phyloP scores from a whole-genome alignment of 2,888 invertebrate genomes.

The Himalopsyche kuldschensis region DNA sequence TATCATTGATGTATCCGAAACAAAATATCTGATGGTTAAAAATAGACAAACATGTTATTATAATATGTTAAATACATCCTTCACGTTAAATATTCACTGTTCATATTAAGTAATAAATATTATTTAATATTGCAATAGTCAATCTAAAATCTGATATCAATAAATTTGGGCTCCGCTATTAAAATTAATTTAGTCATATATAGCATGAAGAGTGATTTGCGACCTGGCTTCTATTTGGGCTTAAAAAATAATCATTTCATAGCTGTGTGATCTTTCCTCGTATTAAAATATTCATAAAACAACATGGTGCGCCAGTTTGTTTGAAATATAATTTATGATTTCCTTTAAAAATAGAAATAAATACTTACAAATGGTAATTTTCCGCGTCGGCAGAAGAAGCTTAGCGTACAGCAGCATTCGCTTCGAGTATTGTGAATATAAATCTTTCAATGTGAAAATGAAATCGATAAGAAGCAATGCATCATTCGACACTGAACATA shows the following conservation, averaged over 20 bases:
- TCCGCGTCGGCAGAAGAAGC: neutral
- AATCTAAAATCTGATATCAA: neutral
- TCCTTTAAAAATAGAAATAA: neutral
- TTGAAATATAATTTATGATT: neutral
- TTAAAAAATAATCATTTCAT: neutral
- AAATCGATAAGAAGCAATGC: constrained; percentile 33
- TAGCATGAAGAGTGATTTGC: neutral
- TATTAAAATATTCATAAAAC: neutral
- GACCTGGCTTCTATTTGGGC: neutral
- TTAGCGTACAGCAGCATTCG: constrained; percentile 1
- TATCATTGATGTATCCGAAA: too few species aligned
- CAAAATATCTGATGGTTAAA: too few species aligned
- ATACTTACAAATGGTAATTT: neutral
- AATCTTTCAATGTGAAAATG: constrained; percentile 26
- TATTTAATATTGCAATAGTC: neutral
- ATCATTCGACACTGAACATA: constrained; percentile 27
- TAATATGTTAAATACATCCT: too few species aligned
- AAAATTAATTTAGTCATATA: neutral
- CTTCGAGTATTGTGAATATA: constrained; percentile 21
- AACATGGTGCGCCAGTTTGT: neutral
- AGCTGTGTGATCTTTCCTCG: neutral
- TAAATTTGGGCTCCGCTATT: neutral
- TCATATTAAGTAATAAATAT: neutral
- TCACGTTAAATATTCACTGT: neutral
- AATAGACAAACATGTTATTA: too few species aligned